Base-by-base conservation (phyloP, 1,140 invertebrate species). In the Stegodyphus mimosarum region DNA sequence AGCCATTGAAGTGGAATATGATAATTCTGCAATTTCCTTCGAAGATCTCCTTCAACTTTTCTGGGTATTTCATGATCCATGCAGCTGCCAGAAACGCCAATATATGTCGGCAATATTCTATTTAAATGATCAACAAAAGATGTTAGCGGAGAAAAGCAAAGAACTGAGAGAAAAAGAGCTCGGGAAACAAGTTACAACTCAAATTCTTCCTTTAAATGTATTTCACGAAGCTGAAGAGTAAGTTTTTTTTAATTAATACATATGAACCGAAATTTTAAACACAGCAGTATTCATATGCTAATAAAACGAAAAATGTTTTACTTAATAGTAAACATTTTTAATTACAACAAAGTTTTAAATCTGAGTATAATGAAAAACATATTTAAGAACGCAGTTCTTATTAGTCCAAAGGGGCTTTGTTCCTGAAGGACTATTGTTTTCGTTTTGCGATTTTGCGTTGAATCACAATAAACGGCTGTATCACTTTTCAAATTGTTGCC, bases 101-200 rank as follows among this genome's bases (percentile, higher is more conserved):
- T 99, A 99, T 88, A 96, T 96, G 91, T 98, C 97, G 0, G 91
- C 97, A 86, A 97, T 99, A 88, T 93, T 98, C 60, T 98, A 96
- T 89, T 95, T 97, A 88, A 93, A 95, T 83, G 95, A 96, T 6
- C 94, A 97, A 88, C 97, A 99, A 90, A 94, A 94, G 87, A 88
- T 90, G 74, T 89, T 94, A 13, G 97, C 96, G 0, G 94, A 97
- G 88, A 91, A 93, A 66, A 95, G 95, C 0, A 91, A 94, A 88
- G 92, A 93, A 87, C 91, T 93, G 53, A 93, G 95, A 87, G 88
- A 89, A 91, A 94, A 87, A 90, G 79, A 93, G 52, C 92, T 93
- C 63, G 91, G 91, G 7, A 91, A 91, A 18, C 89, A 90, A 51
- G 91, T 98, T 51, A 91, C 93, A 0, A 98, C 97, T 0, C 93